Evolutionary conservation across 2,113 vertebrate species (phyloP), one percentile per base, ranked within the genome.

Genomic region (Lamprotornis superbus): DNA sequence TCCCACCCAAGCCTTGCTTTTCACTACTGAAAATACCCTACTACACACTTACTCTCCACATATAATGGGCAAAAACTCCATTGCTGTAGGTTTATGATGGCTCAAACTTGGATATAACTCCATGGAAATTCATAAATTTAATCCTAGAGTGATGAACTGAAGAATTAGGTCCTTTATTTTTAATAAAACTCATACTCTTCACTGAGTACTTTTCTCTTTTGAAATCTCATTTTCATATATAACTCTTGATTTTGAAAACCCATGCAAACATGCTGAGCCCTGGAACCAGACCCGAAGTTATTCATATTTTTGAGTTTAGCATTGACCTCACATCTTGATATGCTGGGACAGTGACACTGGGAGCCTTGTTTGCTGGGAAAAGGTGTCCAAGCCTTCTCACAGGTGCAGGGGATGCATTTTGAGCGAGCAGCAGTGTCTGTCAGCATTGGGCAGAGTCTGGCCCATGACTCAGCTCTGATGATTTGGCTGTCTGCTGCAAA

Each of bases 101-200:
- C 61, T 42, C 13, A 86, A n/a, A 53, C 68, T 20, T 52, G 18
- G 23, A 10, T 80, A 5, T 86, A 74, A 33, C 55, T 92, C 35
- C 23, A 39, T 11, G 22, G 64, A 94, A 91, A 80, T 71, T 86
- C 37, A 90, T 86, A 88, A 53, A 40, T 49, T 7, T 86, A 77
- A 92, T 81, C 80, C 80, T 57, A 25, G 20, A 49, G 9, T 86
- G 69, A 90, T 78, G 63, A 93, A 70, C 14, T 52, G 24, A 88
- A 56, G 85, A 86, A 90, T 90, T 67, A 94, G 12, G 17, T 24
- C 39, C 47, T 71, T 90, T 77, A 59, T 71, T 92, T 90, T 83
- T 86, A 81, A 93, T 95, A 93, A 88, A 95, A 81, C 16, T 90
- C 15, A 4, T 56, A 80, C 56, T 91, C 49, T 35, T 68, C 64